Conservation (phyloP, 2,888 invertebrate genomes). For the Drosophila engyochracea region DNA sequence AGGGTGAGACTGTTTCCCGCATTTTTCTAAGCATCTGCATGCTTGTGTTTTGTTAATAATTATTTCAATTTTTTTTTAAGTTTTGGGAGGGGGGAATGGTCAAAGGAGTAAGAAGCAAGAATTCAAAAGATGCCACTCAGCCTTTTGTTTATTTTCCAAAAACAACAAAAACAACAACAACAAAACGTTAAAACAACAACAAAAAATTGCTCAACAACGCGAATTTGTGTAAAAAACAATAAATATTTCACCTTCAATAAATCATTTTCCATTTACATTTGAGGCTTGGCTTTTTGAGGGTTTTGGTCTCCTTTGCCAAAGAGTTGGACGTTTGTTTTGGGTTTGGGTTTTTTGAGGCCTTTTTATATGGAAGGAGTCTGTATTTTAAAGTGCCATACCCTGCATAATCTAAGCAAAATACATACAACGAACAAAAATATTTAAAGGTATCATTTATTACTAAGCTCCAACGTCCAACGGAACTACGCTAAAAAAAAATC, state of each 20-base stretch:
- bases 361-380: not conserved
- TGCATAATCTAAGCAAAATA: conserved; percentile 48
- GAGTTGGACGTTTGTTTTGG: conserved; percentile 24
- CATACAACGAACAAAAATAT: conserved; percentile 21
- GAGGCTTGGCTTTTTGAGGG: conserved; percentile 5
- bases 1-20: conserved; percentile 10
- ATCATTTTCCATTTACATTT: conserved; percentile 74
- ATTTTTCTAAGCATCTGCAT: conserved; percentile 54
- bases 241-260: conserved; percentile 84
- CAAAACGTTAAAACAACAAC: conserved; percentile 28
- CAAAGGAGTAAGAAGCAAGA: conserved; percentile 53
- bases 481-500: not conserved
- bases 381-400: conserved; percentile 38
- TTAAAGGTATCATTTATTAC: conserved; percentile 29
- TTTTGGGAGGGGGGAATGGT: not conserved
- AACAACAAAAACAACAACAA: conserved; percentile 34
- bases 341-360: conserved; percentile 10
- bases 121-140: conserved; percentile 75
- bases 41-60: conserved; percentile 75
- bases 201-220: conserved; percentile 41
- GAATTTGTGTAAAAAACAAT: conserved; percentile 79
- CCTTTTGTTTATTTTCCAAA: conserved; percentile 62
- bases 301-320: conserved; percentile 23
- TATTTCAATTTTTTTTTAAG: conserved; percentile 68
- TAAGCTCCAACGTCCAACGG: not conserved